Base-by-base conservation (phyloP, 2,888 invertebrate genomes). In the Drosophila antonietae region DNA sequence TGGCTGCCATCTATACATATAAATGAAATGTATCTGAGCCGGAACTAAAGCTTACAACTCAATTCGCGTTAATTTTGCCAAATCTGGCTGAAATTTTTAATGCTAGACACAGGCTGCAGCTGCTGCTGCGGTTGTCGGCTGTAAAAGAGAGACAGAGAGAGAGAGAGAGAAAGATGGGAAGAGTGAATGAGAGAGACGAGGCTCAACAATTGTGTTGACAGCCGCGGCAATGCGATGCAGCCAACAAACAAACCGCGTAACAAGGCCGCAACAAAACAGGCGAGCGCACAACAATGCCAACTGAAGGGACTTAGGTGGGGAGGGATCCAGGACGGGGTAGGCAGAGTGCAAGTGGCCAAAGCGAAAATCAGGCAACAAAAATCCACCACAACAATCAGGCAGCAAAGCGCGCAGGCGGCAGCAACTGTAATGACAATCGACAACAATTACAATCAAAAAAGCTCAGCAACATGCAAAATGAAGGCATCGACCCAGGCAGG, bases 361-460 rank as follows among this genome's bases (percentile, higher is more conserved):
- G 61, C 61, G 59, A 78, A 81, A 83, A 78, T 87, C 82, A 81
- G 81, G 83, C 73, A 73, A 72, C 81, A 87, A 86, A 81, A 81
- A 80, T 88, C 65, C 41, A 62, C 83, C 81, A 57, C 72, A 73
- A 72, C 88, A 78, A 79, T 79, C 69, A 58, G 68, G 75, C 52
- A 63, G 76, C 55, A 41, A 46, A 64, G 63, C 49, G 62, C 49
- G 64, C 58, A 68, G 67, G 58, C 80, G 67, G 58, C 80, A 74
- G 80, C 79, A 84, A 81, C 78, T 72, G 89, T 89, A 89, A 89
- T 85, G 84, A 88, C 84, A 85, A 85, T 85, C 88, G 89, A 85
- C 89, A 85, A 85, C 89, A 85, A 85, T 85, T 85, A 85, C 89
- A 88, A 89, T 85, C 89, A 84, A 82, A 84, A 84, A 87, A 88